These are phyloP conservation scores for Caiman crocodilus DNA, from an alignment of 2,797 vertebrate species.

Conservation along the genomic window DNA sequence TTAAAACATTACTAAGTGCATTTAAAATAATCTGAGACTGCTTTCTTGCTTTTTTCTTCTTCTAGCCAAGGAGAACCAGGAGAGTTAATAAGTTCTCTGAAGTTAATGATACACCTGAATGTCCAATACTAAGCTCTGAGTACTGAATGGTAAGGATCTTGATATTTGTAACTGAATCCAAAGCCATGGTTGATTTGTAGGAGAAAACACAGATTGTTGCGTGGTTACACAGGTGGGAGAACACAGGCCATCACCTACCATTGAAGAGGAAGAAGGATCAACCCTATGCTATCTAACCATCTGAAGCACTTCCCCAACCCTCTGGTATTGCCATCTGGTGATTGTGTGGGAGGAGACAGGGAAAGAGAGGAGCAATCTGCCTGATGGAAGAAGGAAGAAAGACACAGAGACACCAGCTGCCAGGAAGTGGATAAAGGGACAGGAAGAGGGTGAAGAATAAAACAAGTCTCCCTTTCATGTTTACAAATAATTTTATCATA, in stretches of 20 bases:
- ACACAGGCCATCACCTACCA: background rate
- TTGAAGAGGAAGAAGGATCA: background rate
- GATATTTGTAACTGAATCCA: background rate
- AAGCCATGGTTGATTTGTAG: background rate
- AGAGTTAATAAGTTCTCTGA: background rate
- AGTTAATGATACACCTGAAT: background rate
- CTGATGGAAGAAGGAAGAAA: background rate
- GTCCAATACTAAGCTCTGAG: background rate
- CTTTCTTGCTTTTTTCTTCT: background rate
- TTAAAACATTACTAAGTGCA: background rate
- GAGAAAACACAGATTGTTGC: slow-evolving; percentile 2
- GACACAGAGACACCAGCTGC: fast-evolving
- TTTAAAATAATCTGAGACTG: background rate
- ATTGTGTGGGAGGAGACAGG: background rate
- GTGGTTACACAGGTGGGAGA: background rate
- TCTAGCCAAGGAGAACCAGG: background rate
- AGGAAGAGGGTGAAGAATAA: background rate
- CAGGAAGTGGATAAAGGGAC: background rate
- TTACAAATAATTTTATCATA: background rate
- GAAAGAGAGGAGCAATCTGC: background rate
- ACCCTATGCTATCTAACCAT: background rate
- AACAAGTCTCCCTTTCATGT: background rate
- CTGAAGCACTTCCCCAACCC: background rate
- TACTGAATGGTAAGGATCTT: background rate
- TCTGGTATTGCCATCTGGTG: background rate